Conservation (phyloP, 2,888 invertebrate genomes). For the Phasia obesa region DNA sequence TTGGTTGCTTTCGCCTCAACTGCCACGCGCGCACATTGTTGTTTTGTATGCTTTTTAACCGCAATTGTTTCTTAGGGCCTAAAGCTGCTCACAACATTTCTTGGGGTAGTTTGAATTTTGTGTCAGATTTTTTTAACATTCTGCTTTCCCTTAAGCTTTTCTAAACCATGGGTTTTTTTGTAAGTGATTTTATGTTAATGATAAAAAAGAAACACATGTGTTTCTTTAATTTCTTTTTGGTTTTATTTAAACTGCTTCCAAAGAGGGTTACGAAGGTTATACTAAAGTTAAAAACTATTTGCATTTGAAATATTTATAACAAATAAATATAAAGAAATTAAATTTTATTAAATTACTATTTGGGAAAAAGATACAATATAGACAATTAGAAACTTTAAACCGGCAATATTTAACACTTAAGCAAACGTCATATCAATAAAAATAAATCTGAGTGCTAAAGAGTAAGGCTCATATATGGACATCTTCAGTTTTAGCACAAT, state of each 20-base stretch:
- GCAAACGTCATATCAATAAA: too few relatives aligned
- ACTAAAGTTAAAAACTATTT: neutral
- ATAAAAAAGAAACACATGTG: constrained; percentile 62
- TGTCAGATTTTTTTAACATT: constrained; percentile 25
- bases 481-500: too few relatives aligned
- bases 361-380: too few relatives aligned
- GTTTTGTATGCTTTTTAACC: constrained; percentile 36
- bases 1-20: constrained; percentile 4
- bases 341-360: too few relatives aligned
- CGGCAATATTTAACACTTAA: too few relatives aligned
- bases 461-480: too few relatives aligned
- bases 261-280: constrained; percentile 38
- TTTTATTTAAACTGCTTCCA: neutral
- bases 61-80: constrained; percentile 21
- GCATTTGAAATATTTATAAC: neutral
- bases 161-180: constrained; percentile 25
- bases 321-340: neutral
- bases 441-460: too few relatives aligned
- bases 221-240: neutral
- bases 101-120: constrained; percentile 38
- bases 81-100: constrained; percentile 9
- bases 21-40: constrained; percentile 49
- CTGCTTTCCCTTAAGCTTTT: constrained; percentile 51
- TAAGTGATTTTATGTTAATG: constrained; percentile 51
- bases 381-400: too few relatives aligned